Conservation (phyloP, 2,113 vertebrate species). For the Sceloporus undulatus region DNA sequence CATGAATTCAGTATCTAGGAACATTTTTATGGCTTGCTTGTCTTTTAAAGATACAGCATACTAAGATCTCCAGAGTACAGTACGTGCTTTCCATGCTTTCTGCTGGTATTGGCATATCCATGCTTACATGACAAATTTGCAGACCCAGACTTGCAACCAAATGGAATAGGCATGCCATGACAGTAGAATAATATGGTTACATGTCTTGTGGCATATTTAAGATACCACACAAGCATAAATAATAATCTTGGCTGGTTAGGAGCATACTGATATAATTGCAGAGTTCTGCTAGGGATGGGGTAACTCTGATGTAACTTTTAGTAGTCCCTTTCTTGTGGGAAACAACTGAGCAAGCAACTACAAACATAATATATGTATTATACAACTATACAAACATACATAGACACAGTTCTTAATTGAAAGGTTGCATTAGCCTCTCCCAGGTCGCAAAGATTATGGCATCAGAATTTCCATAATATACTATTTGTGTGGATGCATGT, state of each 20-base stretch:
- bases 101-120: no score
- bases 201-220: constrained; percentile 1
- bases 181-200: constrained; percentile 18
- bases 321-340: not conserved
- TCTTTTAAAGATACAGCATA: not conserved
- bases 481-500: not conserved
- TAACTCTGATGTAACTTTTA: not conserved
- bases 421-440: not conserved
- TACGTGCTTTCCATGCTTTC: not conserved
- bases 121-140: not conserved
- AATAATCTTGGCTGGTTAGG: not conserved
- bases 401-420: not conserved
- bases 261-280: not conserved
- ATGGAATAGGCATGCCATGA: not conserved
- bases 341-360: not conserved
- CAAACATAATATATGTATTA: no score
- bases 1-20: not conserved
- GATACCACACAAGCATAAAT: constrained; percentile 10
- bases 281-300: constrained; percentile 1
- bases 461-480: not conserved
- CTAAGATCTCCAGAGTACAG: not conserved
- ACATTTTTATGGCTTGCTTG: not conserved
- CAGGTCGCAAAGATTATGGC: not conserved
- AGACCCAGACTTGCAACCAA: not conserved
- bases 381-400: not conserved